A percentile compares a stretch with the other conserved stretches of the same genome.
Evolutionary conservation across 92 coral and sea anemone species (phyloP).

Genomic region (Palythoa heliodiscus): DNA sequence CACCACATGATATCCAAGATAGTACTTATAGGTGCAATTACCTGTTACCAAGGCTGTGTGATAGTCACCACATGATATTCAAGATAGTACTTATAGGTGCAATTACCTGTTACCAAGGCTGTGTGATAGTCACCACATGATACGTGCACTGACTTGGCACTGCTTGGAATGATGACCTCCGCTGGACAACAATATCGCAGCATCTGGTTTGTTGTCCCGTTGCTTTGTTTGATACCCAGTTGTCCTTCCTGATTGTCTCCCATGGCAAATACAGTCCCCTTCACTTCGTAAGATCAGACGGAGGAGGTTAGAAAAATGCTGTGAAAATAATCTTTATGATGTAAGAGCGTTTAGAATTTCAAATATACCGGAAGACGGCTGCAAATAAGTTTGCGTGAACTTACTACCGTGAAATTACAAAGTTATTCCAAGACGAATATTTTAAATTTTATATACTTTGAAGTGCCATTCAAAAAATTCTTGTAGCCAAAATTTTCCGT

Average conservation of each 20-base stretch:
- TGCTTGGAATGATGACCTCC: constrained; percentile 68
- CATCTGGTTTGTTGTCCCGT: constrained; percentile 64
- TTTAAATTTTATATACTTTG: too few species aligned
- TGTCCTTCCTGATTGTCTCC: constrained; percentile 91
- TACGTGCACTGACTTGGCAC: constrained; percentile 66
- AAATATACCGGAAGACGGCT: too few species aligned
- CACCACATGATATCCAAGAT: too few species aligned
- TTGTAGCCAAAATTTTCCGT: too few species aligned
- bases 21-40: too few species aligned
- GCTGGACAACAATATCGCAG: constrained; percentile 70
- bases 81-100: too few species aligned
- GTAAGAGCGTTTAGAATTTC: neutral
- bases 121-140: constrained; percentile 93
- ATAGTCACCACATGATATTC: too few species aligned
- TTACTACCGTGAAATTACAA: too few species aligned
- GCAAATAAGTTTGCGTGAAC: neutral
- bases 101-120: constrained; percentile 87
- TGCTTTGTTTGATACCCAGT: constrained; percentile 77
- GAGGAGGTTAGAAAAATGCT: too few species aligned
- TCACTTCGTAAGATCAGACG: constrained; percentile 48
- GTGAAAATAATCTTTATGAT: neutral
- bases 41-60: too few species aligned
- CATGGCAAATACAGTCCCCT: constrained; percentile 78
- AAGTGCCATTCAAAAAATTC: too few species aligned
- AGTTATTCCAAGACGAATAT: neutral